phyloP scores from a whole-genome alignment of 1,140 invertebrate genomes.

The Drosophila varians region DNA sequence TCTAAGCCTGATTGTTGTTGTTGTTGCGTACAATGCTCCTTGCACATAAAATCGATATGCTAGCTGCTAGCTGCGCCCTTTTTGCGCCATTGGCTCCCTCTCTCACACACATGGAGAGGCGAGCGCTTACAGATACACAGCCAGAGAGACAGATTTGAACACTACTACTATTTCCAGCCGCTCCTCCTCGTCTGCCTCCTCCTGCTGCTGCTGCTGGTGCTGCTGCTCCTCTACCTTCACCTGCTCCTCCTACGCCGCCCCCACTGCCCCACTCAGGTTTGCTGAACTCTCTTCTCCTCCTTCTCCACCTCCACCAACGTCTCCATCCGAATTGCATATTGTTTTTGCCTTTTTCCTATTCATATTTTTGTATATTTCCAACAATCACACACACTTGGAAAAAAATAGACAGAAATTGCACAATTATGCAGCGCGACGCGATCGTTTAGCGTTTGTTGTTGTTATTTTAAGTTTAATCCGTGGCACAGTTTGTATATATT shows the following conservation, averaged over 20 bases:
- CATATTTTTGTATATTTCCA: slow-evolving; percentile 55
- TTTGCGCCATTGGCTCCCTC: slow-evolving; percentile 42
- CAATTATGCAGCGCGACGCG: slow-evolving; percentile 71
- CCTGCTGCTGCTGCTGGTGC: too few species aligned
- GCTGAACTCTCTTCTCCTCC: slow-evolving; percentile 51
- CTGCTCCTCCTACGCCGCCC: slow-evolving; percentile 25
- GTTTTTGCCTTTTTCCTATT: slow-evolving; percentile 57
- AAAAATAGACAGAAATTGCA: slow-evolving; percentile 62
- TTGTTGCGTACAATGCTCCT: slow-evolving; percentile 64
- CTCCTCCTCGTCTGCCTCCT: slow-evolving; percentile 16
- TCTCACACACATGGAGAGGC: slow-evolving; percentile 15
- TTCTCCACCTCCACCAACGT: slow-evolving; percentile 17
- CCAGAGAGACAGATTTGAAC: slow-evolving; percentile 56
- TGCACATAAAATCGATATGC: slow-evolving; percentile 72
- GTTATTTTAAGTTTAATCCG: slow-evolving; percentile 3
- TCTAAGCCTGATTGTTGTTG: slow-evolving; percentile 13
- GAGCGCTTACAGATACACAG: slow-evolving; percentile 70
- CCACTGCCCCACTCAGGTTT: slow-evolving; percentile 5
- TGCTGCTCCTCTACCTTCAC: too few species aligned
- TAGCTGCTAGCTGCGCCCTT: slow-evolving; percentile 75
- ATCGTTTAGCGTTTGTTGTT: slow-evolving; percentile 52
- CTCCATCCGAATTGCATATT: slow-evolving; percentile 59
- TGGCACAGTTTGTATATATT: slow-evolving; percentile 5
- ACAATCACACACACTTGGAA: slow-evolving; percentile 26
- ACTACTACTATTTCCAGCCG: slow-evolving; percentile 27